Evolutionary conservation across 2,113 vertebrate species (phyloP), one percentile per base, ranked within the genome.

Genomic region (Calcarius ornatus): DNA sequence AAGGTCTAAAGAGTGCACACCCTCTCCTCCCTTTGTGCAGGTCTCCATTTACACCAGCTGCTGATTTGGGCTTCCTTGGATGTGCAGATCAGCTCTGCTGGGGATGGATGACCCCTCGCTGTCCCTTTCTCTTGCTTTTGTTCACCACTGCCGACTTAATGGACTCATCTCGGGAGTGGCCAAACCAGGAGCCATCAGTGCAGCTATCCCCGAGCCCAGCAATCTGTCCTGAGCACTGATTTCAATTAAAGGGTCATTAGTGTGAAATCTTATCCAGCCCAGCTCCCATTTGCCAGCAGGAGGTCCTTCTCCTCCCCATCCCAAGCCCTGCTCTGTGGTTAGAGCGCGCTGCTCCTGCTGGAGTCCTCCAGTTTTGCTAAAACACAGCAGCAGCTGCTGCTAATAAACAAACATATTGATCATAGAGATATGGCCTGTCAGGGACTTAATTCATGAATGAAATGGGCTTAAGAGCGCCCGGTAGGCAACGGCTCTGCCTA

Each of bases 351-450:
- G 90, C 93, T 97, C 92, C 95, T 87, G 28, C 80, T 78, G 95
- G 94, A 97, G 92, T 91, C 97, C 96, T 95, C 96, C 13, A 85
- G 95, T 93, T 96, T 86, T 35, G 61, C 97, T 98, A 95, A 98
- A 98, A 97, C 96, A 96, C 94, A 96, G 97, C 94, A 96, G 97
- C 98, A 98, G 97, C 97, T 98, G 98, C 97, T 98, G 95, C 97
- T 98, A 95, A 98, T 98, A 98, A 98, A 98, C 97, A 98, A 98
- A 98, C 98, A 98, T 98, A 98, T 98, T 98, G 98, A 98, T 98
- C 98, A 98, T 94, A 94, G 94, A 97, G 97, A 98, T 98, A 98
- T 97, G 97, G 97, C 97, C 97, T 98, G 98, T 98, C 98, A 98
- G 97, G 96, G 96, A 97, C 97, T 98, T 98, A 98, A 98, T 98